Evolutionary conservation across 2,113 vertebrate species (phyloP), one percentile per base, ranked within the genome.

Genomic region (Ia io): DNA sequence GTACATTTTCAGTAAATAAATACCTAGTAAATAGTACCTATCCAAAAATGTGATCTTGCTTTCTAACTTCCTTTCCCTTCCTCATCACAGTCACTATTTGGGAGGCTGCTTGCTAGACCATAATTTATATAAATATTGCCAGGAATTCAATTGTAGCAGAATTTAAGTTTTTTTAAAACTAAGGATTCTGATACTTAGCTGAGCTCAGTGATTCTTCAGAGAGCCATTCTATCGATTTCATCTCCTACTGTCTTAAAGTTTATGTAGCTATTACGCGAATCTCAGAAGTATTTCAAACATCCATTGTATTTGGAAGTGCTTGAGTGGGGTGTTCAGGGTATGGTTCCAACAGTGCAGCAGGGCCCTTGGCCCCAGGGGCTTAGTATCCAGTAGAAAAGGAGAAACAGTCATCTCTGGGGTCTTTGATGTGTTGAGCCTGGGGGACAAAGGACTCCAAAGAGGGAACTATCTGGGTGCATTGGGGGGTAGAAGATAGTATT

Each of bases 101-200:
- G 59, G 67, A 94, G 78, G 20, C 69, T 65, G 32, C 78, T 78
- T 49, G 47, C 25, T 77, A 18, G 77, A 56, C 47, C 69, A 5
- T 79, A 30, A 16, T 82, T 67, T n/a, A 69, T 67, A 25, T 63
- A 77, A 80, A 30, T 32, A 35, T 44, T 65, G 25, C 84, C 47
- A 79, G 22, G 63, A 88, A 90, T 79, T 84, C 49, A 51, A 40
- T 59, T 80, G 61, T 88, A 17, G 79, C 77, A 63, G 61, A 79
- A n/a, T 65, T 92, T 35, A 74, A 40, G 32, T 23, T 89, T 56
- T 56, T 88, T 93, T 86, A 59, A 91, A 93, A 47, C 47, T 30
- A 28, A 88, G 35, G 40, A 53, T 85, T 84, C 25, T 65, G 17
- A 20, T 76, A 35, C 35, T 89, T 42, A 2, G 13, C 20, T 78